phyloP scores from a whole-genome alignment of 2,888 invertebrate genomes.

The Megastigmus dorsalis region DNA sequence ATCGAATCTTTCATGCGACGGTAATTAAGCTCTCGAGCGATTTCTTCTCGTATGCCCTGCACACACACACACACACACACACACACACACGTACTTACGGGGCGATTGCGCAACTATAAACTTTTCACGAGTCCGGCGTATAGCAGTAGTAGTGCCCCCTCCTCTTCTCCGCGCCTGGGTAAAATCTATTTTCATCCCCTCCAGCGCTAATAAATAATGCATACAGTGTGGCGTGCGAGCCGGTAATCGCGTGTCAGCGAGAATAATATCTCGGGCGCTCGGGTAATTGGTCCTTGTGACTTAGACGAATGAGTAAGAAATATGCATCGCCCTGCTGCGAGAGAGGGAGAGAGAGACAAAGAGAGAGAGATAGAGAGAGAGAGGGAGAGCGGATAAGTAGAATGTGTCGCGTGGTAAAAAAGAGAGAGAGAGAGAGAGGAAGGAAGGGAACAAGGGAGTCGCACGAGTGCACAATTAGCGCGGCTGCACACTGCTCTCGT shows the following conservation, averaged over 20 bases:
- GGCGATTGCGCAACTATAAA: conserved; percentile 25
- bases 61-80: too few relatives aligned
- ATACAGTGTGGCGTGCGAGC: conserved; percentile 7
- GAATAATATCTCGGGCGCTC: conserved; percentile 19
- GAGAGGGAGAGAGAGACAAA: neutral
- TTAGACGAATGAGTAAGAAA: conserved; percentile 36
- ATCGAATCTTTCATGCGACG: conserved; percentile 23
- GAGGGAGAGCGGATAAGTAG: neutral
- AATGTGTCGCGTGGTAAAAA: neutral
- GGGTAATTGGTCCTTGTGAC: conserved; percentile 38
- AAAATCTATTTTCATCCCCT: conserved; percentile 23
- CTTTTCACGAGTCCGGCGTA: neutral
- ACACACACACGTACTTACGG: too few relatives aligned
- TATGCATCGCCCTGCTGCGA: neutral
- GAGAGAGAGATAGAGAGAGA: neutral
- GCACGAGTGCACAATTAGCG: conserved; percentile 30
- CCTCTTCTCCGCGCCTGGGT: too few relatives aligned
- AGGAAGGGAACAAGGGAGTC: neutral
- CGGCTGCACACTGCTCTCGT: neutral
- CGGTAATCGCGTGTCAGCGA: neutral
- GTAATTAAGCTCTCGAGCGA: conserved; percentile 21
- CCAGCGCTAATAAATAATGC: conserved; percentile 35
- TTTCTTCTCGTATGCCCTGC: neutral
- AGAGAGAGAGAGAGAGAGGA: neutral
- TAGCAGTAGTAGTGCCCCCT: too few relatives aligned